A percentile compares a stretch with the other conserved stretches of the same genome.
Conservation (phyloP, 2,888 invertebrate species). For the Sturmia bella region DNA sequence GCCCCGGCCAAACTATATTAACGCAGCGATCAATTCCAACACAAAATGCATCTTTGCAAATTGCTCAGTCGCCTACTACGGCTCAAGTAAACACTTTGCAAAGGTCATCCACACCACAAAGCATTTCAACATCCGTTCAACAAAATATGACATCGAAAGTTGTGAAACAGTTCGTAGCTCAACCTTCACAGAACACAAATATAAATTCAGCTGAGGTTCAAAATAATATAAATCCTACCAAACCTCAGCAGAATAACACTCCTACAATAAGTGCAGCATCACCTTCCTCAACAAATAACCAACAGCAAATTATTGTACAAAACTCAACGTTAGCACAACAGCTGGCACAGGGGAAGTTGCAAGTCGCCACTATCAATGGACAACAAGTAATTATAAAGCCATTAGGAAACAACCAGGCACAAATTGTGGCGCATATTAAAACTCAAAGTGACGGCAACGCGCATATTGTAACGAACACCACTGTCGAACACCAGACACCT, state of each 20-base stretch:
- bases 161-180: constrained; percentile 77
- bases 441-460: constrained; percentile 83
- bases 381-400: constrained; percentile 92
- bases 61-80: constrained; percentile 70
- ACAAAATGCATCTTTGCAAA: constrained; percentile 77
- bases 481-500: constrained; percentile 73
- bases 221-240: constrained; percentile 68
- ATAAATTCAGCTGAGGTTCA: constrained; percentile 77
- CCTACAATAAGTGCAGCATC: constrained; percentile 55
- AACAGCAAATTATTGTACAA: constrained; percentile 88
- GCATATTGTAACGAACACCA: constrained; percentile 80
- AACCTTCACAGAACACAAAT: constrained; percentile 71
- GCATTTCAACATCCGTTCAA: constrained; percentile 68
- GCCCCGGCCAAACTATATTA: constrained; percentile 81
- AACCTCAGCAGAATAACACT: constrained; percentile 72
- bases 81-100: constrained; percentile 71
- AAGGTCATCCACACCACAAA: constrained; percentile 67
- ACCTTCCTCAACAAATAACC: constrained; percentile 75
- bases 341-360: constrained; percentile 90
- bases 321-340: constrained; percentile 90
- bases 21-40: constrained; percentile 79
- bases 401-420: constrained; percentile 89
- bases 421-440: constrained; percentile 89
- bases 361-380: constrained; percentile 91
- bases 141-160: constrained; percentile 73